These are phyloP conservation scores for Valencia hispanica DNA, from an alignment of 2,797 vertebrate genomes.

Conservation along the genomic window DNA sequence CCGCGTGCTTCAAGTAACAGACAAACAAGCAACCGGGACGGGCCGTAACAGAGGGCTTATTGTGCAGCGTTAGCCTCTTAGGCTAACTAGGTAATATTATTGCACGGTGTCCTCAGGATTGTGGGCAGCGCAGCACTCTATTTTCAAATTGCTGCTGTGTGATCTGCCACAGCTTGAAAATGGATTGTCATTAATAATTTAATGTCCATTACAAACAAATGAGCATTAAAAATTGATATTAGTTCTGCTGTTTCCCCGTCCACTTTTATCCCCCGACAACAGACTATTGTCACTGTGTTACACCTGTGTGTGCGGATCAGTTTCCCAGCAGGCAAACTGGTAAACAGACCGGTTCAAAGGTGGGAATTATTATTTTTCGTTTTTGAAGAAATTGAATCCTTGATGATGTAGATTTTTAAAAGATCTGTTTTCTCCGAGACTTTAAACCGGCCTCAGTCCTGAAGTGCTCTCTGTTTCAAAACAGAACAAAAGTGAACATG, in stretches of 20 bases:
- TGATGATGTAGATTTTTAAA: not conserved
- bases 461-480: slow-evolving; percentile 24
- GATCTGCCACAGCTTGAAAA: slow-evolving; percentile 72
- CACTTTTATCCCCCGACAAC: slow-evolving; percentile 46
- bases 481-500: slow-evolving; percentile 23
- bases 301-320: slow-evolving; percentile 28
- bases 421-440: not conserved
- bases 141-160: slow-evolving; percentile 55
- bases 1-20: slow-evolving; percentile 65
- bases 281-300: slow-evolving; percentile 37
- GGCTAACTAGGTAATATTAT: slow-evolving; percentile 66
- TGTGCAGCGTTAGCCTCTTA: slow-evolving; percentile 71
- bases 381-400: not conserved
- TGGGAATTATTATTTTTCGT: not conserved
- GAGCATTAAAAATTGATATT: slow-evolving; percentile 78
- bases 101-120: slow-evolving; percentile 41
- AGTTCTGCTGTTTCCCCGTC: slow-evolving; percentile 50
- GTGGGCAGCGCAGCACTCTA: slow-evolving; percentile 27
- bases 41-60: slow-evolving; percentile 67
- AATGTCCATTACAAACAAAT: slow-evolving; percentile 82
- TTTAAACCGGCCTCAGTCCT: not conserved
- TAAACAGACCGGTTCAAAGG: slow-evolving; percentile 1
- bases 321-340: slow-evolving; percentile 20
- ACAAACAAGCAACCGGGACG: slow-evolving; percentile 62
- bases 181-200: slow-evolving; percentile 84